phyloP scores from a whole-genome alignment of 2,888 invertebrate species.

The Diarsia mendica region DNA sequence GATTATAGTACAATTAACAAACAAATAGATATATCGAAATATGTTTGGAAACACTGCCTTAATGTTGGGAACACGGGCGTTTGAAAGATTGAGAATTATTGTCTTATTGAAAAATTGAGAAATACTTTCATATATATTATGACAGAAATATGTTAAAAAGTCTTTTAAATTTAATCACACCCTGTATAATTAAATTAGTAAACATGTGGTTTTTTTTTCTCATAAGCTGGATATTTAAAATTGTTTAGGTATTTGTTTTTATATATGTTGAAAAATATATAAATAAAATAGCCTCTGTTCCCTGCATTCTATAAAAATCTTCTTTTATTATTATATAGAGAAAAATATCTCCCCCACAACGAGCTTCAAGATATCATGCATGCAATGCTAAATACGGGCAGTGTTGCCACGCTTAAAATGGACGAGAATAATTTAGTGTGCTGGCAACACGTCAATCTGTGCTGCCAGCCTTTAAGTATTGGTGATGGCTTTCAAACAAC shows the following conservation, averaged over 20 bases:
- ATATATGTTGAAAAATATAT: background rate
- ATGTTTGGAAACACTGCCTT: slow-evolving; percentile 57
- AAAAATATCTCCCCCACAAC: slow-evolving; percentile 50
- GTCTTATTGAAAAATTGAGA: background rate
- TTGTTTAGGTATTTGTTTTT: background rate
- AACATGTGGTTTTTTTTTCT: background rate
- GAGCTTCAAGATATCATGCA: slow-evolving; percentile 67
- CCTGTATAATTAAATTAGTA: background rate
- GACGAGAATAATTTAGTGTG: slow-evolving; percentile 41
- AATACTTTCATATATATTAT: too few relatives aligned
- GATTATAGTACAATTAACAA: slow-evolving; percentile 60
- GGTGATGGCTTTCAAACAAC: slow-evolving; percentile 69
- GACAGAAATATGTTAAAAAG: background rate
- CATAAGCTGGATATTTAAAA: background rate
- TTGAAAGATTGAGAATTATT: background rate
- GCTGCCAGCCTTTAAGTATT: slow-evolving; percentile 58
- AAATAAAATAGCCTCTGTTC: background rate
- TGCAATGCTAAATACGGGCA: slow-evolving; percentile 61
- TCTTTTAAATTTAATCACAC: background rate
- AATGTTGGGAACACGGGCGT: slow-evolving; percentile 39
- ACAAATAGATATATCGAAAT: slow-evolving; percentile 37
- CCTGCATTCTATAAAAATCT: slow-evolving; percentile 37
- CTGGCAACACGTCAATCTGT: slow-evolving; percentile 47
- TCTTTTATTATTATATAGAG: slow-evolving; percentile 71
- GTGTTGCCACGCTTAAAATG: slow-evolving; percentile 65